These are phyloP conservation scores for Synaphobranchus kaupii DNA, from an alignment of 2,797 vertebrate species.

Conservation along the genomic window DNA sequence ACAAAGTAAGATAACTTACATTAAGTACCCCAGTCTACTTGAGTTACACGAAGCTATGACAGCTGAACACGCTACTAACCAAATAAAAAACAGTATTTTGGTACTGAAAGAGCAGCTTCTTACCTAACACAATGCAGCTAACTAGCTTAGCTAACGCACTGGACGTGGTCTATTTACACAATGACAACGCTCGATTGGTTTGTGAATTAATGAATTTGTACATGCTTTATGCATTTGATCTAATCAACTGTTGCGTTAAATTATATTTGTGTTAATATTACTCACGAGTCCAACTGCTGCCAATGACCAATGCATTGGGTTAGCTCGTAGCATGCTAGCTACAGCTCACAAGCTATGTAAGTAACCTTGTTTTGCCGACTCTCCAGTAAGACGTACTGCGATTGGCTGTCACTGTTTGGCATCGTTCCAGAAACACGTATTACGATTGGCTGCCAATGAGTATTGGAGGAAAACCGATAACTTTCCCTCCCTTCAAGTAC, in stretches of 20 bases:
- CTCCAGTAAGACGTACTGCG: neutral
- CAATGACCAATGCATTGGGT: constrained; percentile 22
- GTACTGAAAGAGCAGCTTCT: neutral
- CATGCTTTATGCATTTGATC: neutral
- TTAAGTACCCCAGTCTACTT: neutral
- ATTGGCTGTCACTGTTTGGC: constrained; percentile 24
- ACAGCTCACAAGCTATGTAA: constrained; percentile 14
- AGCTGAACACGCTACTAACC: neutral
- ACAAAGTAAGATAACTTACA: neutral
- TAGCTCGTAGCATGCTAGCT: constrained; percentile 8
- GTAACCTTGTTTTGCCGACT: constrained; percentile 27
- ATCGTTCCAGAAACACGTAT: neutral
- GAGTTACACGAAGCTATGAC: neutral
- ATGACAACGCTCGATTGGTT: neutral
- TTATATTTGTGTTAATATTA: constrained; percentile 19
- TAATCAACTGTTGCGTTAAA: neutral
- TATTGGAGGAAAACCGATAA: neutral
- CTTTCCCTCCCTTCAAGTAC: neutral
- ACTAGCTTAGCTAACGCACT: neutral
- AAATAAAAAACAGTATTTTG: neutral
- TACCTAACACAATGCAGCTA: neutral
- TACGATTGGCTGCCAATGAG: constrained; percentile 10
- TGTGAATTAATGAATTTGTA: too few species aligned
- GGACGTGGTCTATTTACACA: neutral
- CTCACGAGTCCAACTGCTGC: constrained; percentile 33